Evolutionary conservation across 2,797 vertebrate genomes (phyloP).

Genomic region (Myripristis murdjan): DNA sequence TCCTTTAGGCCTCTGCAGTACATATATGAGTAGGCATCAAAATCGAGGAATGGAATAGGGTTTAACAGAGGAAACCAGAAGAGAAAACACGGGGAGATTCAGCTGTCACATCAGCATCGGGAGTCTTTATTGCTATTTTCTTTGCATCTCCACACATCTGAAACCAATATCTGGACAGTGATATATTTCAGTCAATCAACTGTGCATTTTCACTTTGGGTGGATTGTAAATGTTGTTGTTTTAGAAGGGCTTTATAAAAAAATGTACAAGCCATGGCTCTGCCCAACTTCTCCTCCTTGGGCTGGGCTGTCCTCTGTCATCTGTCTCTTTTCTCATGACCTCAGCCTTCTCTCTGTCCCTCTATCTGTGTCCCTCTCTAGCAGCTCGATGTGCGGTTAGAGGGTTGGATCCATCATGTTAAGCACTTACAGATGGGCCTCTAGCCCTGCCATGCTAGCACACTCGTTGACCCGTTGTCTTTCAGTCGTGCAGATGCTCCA

Average conservation of each 20-base stretch:
- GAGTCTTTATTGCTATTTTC: conserved; percentile 21
- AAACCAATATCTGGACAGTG: too few species aligned
- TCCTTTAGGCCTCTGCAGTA: too few species aligned
- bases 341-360: conserved; percentile 63
- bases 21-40: too few species aligned
- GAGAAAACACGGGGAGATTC: conserved; percentile 20
- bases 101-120: conserved; percentile 2
- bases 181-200: background rate
- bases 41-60: too few species aligned
- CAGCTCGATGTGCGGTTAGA: conserved; percentile 72
- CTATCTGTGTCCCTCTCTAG: conserved; percentile 64
- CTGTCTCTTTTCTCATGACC: conserved; percentile 77
- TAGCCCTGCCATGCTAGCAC: conserved; percentile 58
- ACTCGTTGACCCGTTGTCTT: conserved; percentile 39
- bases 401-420: conserved; percentile 78
- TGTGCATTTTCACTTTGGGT: conserved; percentile 13
- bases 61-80: too few species aligned
- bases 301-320: conserved; percentile 72
- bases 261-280: too few species aligned
- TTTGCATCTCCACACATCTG: conserved; percentile 16
- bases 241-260: conserved; percentile 35
- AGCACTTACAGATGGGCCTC: conserved; percentile 82
- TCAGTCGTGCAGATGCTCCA: conserved; percentile 21
- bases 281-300: conserved; percentile 35
- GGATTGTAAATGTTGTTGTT: conserved; percentile 4